A percentile compares a stretch with the other conserved stretches of the same genome.
Evolutionary conservation across 2,888 invertebrate genomes (phyloP).

Genomic region (Melinopterus prodromus): DNA sequence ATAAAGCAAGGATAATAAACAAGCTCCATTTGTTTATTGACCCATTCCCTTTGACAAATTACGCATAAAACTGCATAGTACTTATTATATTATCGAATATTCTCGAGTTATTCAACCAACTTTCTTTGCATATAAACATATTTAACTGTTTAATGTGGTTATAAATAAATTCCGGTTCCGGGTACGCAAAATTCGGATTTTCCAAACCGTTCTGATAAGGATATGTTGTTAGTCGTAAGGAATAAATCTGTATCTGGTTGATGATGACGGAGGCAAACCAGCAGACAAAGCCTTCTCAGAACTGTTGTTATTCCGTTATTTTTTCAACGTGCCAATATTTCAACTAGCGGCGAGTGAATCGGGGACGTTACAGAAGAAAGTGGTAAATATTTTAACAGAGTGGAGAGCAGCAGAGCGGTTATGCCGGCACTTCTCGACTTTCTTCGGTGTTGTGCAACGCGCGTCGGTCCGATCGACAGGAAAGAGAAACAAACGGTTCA

Average conservation of each 20-base stretch:
- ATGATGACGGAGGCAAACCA: neutral
- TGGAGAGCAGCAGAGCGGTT: constrained; percentile 11
- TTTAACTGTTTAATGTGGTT: no score
- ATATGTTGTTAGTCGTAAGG: no score
- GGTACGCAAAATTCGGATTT: no score
- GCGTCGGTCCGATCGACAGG: constrained; percentile 16
- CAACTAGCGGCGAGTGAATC: constrained; percentile 19
- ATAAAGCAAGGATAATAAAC: neutral
- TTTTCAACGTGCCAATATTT: constrained; percentile 17
- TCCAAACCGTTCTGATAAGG: no score
- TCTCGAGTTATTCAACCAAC: neutral
- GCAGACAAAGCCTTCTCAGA: constrained; percentile 15
- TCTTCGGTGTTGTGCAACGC: constrained; percentile 19
- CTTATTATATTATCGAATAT: neutral
- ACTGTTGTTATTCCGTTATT: constrained; percentile 17
- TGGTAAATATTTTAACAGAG: constrained; percentile 24
- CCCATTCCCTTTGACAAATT: neutral
- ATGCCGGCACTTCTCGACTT: constrained; percentile 18
- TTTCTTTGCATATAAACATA: neutral
- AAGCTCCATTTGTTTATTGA: neutral
- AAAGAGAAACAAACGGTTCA: constrained; percentile 7
- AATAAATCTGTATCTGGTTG: neutral
- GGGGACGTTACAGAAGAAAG: constrained; percentile 25
- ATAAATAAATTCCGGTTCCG: no score
- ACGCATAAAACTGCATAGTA: neutral